Conservation (phyloP, 2,113 vertebrate species). For the Dasyornis broadbenti region DNA sequence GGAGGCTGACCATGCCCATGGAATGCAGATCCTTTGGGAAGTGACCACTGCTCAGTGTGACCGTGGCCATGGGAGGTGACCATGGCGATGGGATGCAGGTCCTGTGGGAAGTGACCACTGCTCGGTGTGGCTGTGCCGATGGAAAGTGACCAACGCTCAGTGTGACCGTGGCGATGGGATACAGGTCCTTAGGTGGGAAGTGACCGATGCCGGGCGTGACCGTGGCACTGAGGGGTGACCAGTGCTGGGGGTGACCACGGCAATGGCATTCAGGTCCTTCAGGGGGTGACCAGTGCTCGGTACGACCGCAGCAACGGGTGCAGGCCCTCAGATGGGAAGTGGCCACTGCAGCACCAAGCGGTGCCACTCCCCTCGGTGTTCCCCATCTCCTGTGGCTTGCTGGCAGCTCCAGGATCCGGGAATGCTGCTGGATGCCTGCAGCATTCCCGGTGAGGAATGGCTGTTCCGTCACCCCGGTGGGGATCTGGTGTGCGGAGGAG, state of each 20-base stretch:
- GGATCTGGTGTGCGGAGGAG: background rate
- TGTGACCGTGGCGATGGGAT: background rate
- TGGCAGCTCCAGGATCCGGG: background rate
- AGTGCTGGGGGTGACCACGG: too few relatives aligned
- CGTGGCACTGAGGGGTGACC: background rate
- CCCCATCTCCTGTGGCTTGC: accelerated
- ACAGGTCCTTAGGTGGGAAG: background rate
- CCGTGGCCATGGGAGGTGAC: accelerated
- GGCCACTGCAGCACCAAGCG: background rate
- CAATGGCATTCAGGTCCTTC: background rate
- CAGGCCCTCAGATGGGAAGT: background rate
- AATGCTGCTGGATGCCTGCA: background rate
- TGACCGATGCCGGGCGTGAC: background rate
- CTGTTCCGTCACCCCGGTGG: accelerated
- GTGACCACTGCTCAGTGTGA: accelerated
- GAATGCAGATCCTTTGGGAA: background rate
- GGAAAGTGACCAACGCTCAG: background rate
- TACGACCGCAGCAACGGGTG: background rate
- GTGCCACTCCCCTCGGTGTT: background rate
- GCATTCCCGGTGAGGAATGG: background rate
- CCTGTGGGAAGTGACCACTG: accelerated
- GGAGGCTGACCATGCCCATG: background rate
- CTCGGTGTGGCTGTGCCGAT: accelerated
- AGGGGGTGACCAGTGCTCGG: accelerated
- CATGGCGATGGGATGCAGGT: background rate